Evolutionary conservation across 2,888 invertebrate species (phyloP).

Genomic region (Drosophila phalerata): DNA sequence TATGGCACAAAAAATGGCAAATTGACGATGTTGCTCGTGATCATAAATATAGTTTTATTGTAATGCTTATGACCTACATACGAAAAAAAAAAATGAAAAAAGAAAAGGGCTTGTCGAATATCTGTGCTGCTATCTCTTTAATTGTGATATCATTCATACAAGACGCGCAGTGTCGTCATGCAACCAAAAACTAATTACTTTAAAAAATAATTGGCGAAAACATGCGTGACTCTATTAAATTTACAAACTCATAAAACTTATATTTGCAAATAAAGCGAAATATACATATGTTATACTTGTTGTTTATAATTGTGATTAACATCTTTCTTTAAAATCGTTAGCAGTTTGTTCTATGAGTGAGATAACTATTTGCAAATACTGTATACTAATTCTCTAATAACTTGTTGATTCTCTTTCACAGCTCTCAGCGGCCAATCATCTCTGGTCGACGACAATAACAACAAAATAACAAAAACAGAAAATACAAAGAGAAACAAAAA

Average conservation of each 20-base stretch:
- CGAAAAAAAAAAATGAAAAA: conserved; percentile 10
- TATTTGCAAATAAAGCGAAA: conserved; percentile 1
- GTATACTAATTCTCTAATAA: conserved; percentile 22
- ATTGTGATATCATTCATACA: conserved; percentile 50
- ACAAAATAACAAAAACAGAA: conserved; percentile 6
- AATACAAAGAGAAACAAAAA: conserved; percentile 58
- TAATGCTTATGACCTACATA: conserved; percentile 54
- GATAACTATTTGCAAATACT: conserved; percentile 14
- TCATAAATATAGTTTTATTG: conserved; percentile 45
- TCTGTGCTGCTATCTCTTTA: conserved; percentile 26
- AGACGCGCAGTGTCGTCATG: conserved; percentile 34
- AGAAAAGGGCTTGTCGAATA: conserved; percentile 58
- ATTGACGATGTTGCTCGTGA: conserved; percentile 18
- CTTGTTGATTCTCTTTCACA: conserved; percentile 46
- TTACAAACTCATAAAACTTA: conserved; percentile 39
- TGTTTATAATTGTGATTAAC: background rate
- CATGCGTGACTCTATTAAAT: conserved; percentile 56
- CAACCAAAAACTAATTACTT: conserved; percentile 62
- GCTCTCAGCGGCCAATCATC: conserved; percentile 51
- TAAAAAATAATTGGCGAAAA: conserved; percentile 46
- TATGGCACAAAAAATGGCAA: conserved; percentile 43
- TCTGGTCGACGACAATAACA: conserved; percentile 41
- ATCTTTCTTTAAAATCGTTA: background rate
- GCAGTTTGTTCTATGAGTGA: background rate
- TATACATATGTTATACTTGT: background rate